A percentile compares a stretch with the other conserved stretches of the same genome.
Conservation (phyloP, 2,888 invertebrate genomes). For the Plebejus argus region DNA sequence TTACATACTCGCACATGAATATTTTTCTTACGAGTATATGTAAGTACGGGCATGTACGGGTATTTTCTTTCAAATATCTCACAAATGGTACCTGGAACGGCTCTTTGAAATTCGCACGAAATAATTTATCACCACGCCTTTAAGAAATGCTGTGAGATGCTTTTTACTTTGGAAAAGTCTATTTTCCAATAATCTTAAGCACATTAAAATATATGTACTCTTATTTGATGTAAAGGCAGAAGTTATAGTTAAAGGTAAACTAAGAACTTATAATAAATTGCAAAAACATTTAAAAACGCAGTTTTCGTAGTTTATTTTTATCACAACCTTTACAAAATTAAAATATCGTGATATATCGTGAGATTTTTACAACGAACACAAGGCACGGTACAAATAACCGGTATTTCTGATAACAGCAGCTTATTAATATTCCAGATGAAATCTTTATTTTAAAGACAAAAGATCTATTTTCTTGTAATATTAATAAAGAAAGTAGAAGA, state of each 20-base stretch:
- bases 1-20: not conserved
- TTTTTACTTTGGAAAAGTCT: not conserved
- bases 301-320: too few relatives aligned
- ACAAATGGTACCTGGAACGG: slow-evolving; percentile 45
- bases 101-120: slow-evolving; percentile 55
- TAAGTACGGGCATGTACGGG: not conserved
- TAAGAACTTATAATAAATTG: not conserved
- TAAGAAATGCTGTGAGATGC: not conserved
- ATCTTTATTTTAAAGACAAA: not conserved
- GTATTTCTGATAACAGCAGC: too few relatives aligned
- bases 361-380: too few relatives aligned
- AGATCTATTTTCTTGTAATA: slow-evolving; percentile 1
- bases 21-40: not conserved
- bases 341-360: too few relatives aligned
- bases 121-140: slow-evolving; percentile 53
- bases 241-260: not conserved
- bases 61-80: slow-evolving; percentile 12
- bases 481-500: not conserved
- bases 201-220: too few relatives aligned
- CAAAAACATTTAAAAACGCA: too few relatives aligned
- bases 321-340: too few relatives aligned
- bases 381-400: too few relatives aligned
- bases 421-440: not conserved
- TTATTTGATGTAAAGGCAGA: too few relatives aligned
- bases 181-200: not conserved